A percentile compares a stretch with the other conserved stretches of the same genome.
Evolutionary conservation across 1,140 invertebrate genomes (phyloP).

Genomic region (Drosophila dunni): DNA sequence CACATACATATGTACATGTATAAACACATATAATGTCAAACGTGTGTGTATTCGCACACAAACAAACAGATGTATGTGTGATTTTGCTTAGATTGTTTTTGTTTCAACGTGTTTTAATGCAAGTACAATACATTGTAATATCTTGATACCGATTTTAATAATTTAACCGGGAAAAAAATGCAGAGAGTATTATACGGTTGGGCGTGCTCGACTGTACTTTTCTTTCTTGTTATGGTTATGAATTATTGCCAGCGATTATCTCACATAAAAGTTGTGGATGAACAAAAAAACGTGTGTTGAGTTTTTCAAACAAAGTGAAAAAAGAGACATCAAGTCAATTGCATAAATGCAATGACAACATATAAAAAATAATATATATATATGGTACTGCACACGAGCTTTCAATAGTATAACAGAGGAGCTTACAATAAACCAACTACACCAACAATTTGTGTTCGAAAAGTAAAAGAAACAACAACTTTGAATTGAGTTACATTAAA

Average conservation of each 20-base stretch:
- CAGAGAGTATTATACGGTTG: too few species aligned
- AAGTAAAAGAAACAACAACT: constrained; percentile 11
- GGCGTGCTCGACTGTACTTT: too few species aligned
- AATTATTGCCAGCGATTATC: constrained; percentile 79
- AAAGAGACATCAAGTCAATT: constrained; percentile 20
- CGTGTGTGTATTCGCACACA: too few species aligned
- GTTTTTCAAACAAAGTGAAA: constrained; percentile 11
- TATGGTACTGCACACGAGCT: constrained; percentile 31
- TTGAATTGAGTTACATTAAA: constrained; percentile 46
- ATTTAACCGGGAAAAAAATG: too few species aligned
- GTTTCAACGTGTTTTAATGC: too few species aligned
- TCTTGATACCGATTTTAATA: too few species aligned
- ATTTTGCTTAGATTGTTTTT: too few species aligned
- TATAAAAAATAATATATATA: constrained; percentile 34
- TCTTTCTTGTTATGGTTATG: too few species aligned
- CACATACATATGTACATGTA: too few species aligned
- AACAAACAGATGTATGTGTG: too few species aligned
- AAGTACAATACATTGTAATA: too few species aligned
- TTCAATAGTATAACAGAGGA: constrained; percentile 16
- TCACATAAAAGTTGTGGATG: constrained; percentile 43
- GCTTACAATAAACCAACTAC: constrained; percentile 25
- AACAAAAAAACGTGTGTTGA: constrained; percentile 29
- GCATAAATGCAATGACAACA: constrained; percentile 20
- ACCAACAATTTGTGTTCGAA: constrained; percentile 7
- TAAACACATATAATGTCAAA: too few species aligned